phyloP scores from a whole-genome alignment of 2,797 vertebrate genomes.

The Buphagus erythrorhynchus region DNA sequence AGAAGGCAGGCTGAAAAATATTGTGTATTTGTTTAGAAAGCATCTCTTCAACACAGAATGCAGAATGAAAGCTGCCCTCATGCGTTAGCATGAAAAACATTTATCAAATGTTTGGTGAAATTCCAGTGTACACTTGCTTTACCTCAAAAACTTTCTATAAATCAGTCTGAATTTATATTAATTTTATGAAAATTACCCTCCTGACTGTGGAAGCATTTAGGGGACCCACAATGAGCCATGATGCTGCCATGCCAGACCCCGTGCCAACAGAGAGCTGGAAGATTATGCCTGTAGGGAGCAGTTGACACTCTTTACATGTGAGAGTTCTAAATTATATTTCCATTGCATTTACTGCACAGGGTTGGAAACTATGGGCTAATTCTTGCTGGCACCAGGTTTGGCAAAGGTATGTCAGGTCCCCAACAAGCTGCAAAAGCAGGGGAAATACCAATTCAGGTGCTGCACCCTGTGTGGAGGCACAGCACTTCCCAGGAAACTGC shows the following conservation, averaged over 20 bases:
- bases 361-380: neutral
- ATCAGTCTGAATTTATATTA: neutral
- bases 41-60: conserved; percentile 5
- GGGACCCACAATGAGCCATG: neutral
- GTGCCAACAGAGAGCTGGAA: neutral
- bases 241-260: neutral
- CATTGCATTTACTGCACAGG: fast-evolving
- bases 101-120: neutral
- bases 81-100: neutral
- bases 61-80: neutral
- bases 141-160: neutral
- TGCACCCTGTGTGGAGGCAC: fast-evolving
- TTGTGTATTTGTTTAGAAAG: conserved; percentile 62
- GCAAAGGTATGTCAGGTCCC: neutral
- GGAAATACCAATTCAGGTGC: neutral
- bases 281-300: neutral
- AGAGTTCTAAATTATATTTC: neutral
- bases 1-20: conserved; percentile 59
- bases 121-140: neutral
- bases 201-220: neutral
- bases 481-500: neutral
- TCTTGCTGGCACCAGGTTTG: neutral
- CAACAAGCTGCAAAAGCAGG: neutral
- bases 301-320: neutral
- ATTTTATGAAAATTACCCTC: neutral